phyloP scores from a whole-genome alignment of 2,113 vertebrate species.

The Nanorana parkeri region DNA sequence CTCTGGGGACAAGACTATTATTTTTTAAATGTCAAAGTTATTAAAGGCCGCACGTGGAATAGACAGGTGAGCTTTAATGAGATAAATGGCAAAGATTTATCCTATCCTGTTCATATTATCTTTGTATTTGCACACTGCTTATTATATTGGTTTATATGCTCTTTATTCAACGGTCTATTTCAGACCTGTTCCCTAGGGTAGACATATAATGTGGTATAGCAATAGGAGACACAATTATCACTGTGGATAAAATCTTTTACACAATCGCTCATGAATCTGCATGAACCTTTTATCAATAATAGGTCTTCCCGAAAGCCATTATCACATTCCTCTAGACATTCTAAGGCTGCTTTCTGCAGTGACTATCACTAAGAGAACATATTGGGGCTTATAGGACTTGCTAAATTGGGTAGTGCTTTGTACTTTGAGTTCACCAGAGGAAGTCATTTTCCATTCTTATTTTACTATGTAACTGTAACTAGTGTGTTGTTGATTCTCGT shows the following conservation, averaged over 20 bases:
- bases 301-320: conserved; percentile 5
- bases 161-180: conserved; percentile 16
- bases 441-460: conserved; percentile 12
- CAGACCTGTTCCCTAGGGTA: not conserved
- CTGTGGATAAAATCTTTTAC: conserved; percentile 8
- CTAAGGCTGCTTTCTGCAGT: not conserved
- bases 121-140: not conserved
- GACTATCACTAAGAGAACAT: conserved; percentile 33
- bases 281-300: conserved; percentile 44
- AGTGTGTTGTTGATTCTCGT: not conserved
- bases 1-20: too few relatives aligned
- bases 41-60: too few relatives aligned
- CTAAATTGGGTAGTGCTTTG: conserved; percentile 25
- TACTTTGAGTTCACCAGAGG: not conserved
- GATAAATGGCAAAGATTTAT: not conserved
- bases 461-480: not conserved
- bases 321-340: conserved; percentile 22
- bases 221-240: conserved; percentile 23
- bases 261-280: conserved; percentile 42
- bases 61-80: not conserved
- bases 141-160: conserved; percentile 27
- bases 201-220: not conserved
- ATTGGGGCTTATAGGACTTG: conserved; percentile 27
- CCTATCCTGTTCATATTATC: conserved; percentile 3
- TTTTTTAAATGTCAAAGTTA: too few relatives aligned